phyloP scores from a whole-genome alignment of 2,797 vertebrate species.

The Gallinago stenura region DNA sequence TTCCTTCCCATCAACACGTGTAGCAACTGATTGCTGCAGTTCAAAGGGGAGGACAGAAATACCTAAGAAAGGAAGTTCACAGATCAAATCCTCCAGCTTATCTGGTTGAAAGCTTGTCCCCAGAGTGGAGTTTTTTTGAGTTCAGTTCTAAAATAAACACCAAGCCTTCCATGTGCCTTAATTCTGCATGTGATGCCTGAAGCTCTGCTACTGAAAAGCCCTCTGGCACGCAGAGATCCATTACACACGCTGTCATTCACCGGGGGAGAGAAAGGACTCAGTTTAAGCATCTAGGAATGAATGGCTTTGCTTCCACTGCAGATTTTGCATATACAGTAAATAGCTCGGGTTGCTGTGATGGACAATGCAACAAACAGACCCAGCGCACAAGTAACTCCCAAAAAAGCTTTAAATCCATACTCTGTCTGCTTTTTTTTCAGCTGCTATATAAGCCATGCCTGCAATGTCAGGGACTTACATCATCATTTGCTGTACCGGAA shows the following conservation, averaged over 20 bases:
- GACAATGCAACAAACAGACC: background rate
- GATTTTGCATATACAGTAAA: background rate
- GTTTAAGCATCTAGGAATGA: background rate
- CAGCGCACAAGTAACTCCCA: background rate
- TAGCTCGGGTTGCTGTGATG: background rate
- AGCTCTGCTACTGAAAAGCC: slow-evolving; percentile 1
- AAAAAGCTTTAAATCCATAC: background rate
- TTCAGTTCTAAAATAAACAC: slow-evolving; percentile 50
- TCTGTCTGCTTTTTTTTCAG: background rate
- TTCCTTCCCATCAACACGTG: background rate
- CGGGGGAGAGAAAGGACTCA: background rate
- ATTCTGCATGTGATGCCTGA: slow-evolving; percentile 34
- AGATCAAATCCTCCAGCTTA: slow-evolving; percentile 61
- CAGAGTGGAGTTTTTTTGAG: background rate
- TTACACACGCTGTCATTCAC: slow-evolving; percentile 26
- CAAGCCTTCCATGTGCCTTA: background rate
- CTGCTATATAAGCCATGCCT: background rate
- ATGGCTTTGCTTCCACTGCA: background rate
- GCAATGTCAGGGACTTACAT: background rate
- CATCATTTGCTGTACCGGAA: background rate
- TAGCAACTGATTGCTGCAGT: background rate
- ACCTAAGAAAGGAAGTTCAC: slow-evolving; percentile 34
- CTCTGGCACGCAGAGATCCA: background rate
- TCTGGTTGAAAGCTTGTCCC: slow-evolving; percentile 49
- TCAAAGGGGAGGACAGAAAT: slow-evolving; percentile 39